phyloP scores from a whole-genome alignment of 2,113 vertebrate species.

The Leucopsar rothschildi region DNA sequence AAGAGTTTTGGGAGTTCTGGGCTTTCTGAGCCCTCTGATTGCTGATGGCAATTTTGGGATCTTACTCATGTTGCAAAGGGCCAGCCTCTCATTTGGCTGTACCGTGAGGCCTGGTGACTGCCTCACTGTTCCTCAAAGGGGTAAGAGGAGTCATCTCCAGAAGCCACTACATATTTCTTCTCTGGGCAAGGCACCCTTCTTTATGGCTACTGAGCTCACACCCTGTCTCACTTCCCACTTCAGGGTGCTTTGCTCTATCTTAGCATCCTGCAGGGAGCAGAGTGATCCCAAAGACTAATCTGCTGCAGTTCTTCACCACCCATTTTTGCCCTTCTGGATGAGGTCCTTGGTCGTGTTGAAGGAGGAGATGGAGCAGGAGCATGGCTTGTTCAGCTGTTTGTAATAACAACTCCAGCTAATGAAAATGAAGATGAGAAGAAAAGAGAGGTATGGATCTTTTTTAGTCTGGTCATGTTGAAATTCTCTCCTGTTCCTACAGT shows the following conservation, averaged over 20 bases:
- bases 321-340: constrained; percentile 69
- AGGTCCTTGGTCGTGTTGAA: neutral
- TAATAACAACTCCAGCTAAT: constrained; percentile 39
- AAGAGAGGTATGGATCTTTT: neutral
- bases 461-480: neutral
- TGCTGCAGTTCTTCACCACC: constrained; percentile 66
- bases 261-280: constrained; percentile 53
- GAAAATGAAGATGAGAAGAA: neutral
- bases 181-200: neutral
- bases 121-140: neutral
- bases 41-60: neutral
- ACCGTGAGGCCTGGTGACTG: neutral
- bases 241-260: constrained; percentile 51
- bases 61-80: neutral
- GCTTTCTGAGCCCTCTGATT: neutral
- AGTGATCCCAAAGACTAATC: constrained; percentile 72
- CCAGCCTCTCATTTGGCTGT: neutral
- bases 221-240: constrained; percentile 73
- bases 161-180: neutral
- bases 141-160: neutral
- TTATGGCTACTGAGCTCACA: neutral
- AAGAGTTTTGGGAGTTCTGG: neutral
- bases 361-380: constrained; percentile 18
- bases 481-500: neutral
- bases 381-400: constrained; percentile 6